These are phyloP conservation scores for Chlorodrepanis virens DNA, from an alignment of 2,113 vertebrate genomes.

Conservation along the genomic window DNA sequence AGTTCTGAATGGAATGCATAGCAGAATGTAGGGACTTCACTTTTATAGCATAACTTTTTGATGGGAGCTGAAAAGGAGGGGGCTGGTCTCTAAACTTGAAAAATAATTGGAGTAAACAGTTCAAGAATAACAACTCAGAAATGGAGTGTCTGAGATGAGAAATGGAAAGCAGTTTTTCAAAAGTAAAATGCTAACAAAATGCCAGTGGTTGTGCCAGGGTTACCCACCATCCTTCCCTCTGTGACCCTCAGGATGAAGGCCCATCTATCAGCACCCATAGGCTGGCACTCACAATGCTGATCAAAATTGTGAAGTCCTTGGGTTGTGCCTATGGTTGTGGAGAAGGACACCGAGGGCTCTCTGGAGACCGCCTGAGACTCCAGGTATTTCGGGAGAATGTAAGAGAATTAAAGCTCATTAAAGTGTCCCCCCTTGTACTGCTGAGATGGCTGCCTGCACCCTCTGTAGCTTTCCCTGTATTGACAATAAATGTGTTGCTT, in stretches of 20 bases:
- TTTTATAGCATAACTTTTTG: background rate
- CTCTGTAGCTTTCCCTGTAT: constrained; percentile 45
- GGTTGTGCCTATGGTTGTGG: constrained; percentile 99
- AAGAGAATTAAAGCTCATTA: constrained; percentile 77
- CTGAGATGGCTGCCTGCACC: constrained; percentile 52
- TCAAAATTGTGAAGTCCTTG: constrained; percentile 97
- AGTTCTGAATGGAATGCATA: background rate
- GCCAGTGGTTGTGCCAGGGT: background rate
- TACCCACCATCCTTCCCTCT: background rate
- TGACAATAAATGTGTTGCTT: background rate
- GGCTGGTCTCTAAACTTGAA: background rate
- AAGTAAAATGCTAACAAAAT: background rate
- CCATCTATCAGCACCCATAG: constrained; percentile 85
- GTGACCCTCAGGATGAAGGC: constrained; percentile 80
- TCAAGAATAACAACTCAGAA: background rate
- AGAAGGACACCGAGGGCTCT: constrained; percentile 95
- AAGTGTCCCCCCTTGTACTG: constrained; percentile 38
- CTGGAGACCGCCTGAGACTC: constrained; percentile 95
- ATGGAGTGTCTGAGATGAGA: background rate
- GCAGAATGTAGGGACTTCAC: background rate
- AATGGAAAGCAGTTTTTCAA: background rate
- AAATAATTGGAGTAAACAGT: background rate
- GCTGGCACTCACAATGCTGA: constrained; percentile 94
- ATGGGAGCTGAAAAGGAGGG: background rate
- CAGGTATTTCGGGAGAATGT: constrained; percentile 87